These are phyloP conservation scores for Xenopus borealis DNA, from an alignment of 2,113 vertebrate species.

Conservation along the genomic window DNA sequence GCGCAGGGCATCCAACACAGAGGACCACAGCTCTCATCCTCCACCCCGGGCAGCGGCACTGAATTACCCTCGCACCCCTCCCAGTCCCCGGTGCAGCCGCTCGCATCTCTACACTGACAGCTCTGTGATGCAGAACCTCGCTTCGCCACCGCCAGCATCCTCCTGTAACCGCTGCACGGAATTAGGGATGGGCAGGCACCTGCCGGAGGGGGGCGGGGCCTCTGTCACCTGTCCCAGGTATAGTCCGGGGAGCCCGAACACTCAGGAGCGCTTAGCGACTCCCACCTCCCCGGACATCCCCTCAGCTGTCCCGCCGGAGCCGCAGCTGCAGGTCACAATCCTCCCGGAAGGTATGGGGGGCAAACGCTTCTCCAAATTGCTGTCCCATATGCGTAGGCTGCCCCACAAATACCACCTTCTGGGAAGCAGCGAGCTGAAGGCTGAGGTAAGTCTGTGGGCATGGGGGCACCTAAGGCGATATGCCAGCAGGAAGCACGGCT, in stretches of 20 bases:
- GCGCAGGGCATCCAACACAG: neutral
- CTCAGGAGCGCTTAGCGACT: neutral
- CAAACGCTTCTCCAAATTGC: constrained; percentile 21
- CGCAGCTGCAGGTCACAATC: constrained; percentile 5
- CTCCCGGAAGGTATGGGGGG: constrained; percentile 26
- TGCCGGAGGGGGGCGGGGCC: constrained; percentile 40
- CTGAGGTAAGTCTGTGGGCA: constrained; percentile 27
- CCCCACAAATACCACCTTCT: constrained; percentile 36
- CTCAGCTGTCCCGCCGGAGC: neutral
- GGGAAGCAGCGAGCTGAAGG: constrained; percentile 39
- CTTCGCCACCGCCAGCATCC: constrained; percentile 12
- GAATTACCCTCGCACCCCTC: neutral
- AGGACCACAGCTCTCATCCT: constrained; percentile 6
- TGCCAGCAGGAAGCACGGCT: no score
- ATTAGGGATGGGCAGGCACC: constrained; percentile 35
- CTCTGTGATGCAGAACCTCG: neutral
- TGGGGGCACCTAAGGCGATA: neutral
- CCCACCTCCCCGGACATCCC: constrained; percentile 16
- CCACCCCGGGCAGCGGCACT: neutral
- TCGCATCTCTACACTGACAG: neutral
- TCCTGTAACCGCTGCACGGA: constrained; percentile 14
- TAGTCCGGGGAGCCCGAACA: constrained; percentile 1
- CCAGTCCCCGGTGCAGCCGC: neutral
- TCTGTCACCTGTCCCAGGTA: constrained; percentile 38
- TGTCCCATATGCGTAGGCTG: constrained; percentile 24